Conservation (phyloP, 1,140 invertebrate species). For the Lerema accius region DNA sequence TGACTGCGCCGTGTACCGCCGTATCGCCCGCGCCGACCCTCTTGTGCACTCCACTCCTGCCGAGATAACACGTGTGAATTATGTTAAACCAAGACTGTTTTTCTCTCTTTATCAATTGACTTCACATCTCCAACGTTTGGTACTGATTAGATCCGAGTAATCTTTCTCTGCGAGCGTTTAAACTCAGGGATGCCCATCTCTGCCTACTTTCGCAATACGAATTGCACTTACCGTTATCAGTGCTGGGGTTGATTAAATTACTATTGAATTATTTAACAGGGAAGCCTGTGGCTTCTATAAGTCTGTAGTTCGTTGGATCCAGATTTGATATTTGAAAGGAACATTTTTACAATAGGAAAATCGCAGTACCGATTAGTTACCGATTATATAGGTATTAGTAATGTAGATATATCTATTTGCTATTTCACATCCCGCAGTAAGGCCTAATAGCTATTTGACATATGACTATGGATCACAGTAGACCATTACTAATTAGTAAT, state of each 20-base stretch:
- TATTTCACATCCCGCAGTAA: too few relatives aligned
- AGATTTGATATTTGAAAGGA: background rate
- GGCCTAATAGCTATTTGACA: too few relatives aligned
- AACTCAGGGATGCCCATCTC: conserved; percentile 51
- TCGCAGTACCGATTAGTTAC: too few relatives aligned
- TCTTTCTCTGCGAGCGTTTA: conserved; percentile 53
- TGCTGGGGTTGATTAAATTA: conserved; percentile 15
- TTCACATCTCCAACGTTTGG: conserved; percentile 71
- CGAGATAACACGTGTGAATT: conserved; percentile 75
- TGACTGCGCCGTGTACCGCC: conserved; percentile 40
- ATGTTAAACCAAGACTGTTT: conserved; percentile 76
- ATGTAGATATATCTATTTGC: too few relatives aligned
- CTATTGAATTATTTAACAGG: background rate
- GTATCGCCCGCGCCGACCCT: conserved; percentile 52
- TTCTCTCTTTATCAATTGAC: conserved; percentile 75
- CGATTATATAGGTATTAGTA: too few relatives aligned
- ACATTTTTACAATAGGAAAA: too few relatives aligned
- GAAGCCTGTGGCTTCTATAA: background rate
- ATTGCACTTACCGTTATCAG: conserved; percentile 44
- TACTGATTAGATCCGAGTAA: conserved; percentile 61
- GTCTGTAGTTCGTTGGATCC: background rate
- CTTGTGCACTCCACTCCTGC: conserved; percentile 59
- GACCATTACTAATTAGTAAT: too few relatives aligned
- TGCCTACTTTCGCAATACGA: conserved; percentile 47
- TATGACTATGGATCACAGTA: too few relatives aligned